Conservation (phyloP, 2,888 invertebrate genomes). For the Mesoligia furuncula region DNA sequence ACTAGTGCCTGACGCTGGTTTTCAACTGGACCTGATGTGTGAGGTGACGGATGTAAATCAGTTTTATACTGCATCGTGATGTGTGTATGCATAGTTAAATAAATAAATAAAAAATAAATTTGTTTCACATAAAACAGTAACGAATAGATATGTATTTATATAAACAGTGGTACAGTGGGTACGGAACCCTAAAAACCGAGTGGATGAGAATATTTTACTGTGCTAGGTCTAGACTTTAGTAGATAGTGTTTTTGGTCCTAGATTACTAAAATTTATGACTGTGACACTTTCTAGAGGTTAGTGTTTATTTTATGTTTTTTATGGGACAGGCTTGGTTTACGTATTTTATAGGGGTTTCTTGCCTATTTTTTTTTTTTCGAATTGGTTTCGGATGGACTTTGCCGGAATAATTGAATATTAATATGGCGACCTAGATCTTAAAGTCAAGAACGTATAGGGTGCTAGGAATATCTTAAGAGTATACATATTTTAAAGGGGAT, state of each 20-base stretch:
- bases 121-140: too few species aligned
- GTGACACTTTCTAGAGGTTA: slow-evolving; percentile 3
- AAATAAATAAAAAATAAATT: too few species aligned
- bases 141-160: too few species aligned
- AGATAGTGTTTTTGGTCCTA: slow-evolving; percentile 22
- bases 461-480: not conserved
- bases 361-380: not conserved
- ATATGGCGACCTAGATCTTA: not conserved
- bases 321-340: slow-evolving; percentile 1
- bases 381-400: not conserved
- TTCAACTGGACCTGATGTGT: too few species aligned
- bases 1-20: too few species aligned
- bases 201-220: slow-evolving; percentile 32
- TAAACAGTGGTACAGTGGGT: too few species aligned
- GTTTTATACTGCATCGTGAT: too few species aligned
- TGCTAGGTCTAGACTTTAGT: not conserved
- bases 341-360: slow-evolving; percentile 17
- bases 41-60: too few species aligned
- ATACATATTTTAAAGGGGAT: not conserved
- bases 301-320: slow-evolving; percentile 33
- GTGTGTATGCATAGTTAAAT: too few species aligned
- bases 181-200: not conserved
- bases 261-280: slow-evolving; percentile 4
- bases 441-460: not conserved
- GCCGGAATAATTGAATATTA: not conserved